Evolutionary conservation across 2,888 invertebrate species (phyloP).

Genomic region (Thymelicus acteon): DNA sequence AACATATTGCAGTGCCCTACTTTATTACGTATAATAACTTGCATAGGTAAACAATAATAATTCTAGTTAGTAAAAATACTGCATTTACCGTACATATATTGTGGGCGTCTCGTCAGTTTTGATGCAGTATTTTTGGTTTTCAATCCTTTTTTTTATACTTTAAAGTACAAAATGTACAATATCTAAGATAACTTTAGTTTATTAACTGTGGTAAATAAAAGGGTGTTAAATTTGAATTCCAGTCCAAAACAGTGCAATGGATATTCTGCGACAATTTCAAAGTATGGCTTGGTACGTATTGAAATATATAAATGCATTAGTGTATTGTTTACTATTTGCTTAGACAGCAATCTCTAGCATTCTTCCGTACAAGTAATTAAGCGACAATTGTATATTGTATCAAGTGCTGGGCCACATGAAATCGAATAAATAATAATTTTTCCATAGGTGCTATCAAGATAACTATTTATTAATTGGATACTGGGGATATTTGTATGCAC

Average conservation of each 20-base stretch:
- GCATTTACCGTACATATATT: background rate
- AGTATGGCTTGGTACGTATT: conserved; percentile 63
- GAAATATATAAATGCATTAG: background rate
- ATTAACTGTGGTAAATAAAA: background rate
- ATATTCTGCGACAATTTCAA: conserved; percentile 63
- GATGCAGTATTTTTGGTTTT: background rate
- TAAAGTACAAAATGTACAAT: background rate
- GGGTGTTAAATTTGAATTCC: conserved; percentile 40
- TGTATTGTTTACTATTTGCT: conserved; percentile 1
- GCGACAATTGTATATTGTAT: background rate
- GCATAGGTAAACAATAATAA: background rate
- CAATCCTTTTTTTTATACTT: background rate
- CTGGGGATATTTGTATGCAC: too few relatives aligned
- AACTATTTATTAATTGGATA: too few relatives aligned
- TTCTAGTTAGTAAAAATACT: background rate
- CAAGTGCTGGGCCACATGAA: background rate
- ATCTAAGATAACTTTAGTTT: background rate
- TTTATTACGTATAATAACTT: background rate
- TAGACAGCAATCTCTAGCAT: background rate
- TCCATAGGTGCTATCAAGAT: too few relatives aligned
- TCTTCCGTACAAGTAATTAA: background rate
- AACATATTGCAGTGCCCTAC: background rate
- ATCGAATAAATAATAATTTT: too few relatives aligned
- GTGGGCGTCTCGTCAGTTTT: background rate
- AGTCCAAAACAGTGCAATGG: conserved; percentile 59